Conservation (phyloP, 2,888 invertebrate genomes). For the Hydrotaea cyrtoneurina region DNA sequence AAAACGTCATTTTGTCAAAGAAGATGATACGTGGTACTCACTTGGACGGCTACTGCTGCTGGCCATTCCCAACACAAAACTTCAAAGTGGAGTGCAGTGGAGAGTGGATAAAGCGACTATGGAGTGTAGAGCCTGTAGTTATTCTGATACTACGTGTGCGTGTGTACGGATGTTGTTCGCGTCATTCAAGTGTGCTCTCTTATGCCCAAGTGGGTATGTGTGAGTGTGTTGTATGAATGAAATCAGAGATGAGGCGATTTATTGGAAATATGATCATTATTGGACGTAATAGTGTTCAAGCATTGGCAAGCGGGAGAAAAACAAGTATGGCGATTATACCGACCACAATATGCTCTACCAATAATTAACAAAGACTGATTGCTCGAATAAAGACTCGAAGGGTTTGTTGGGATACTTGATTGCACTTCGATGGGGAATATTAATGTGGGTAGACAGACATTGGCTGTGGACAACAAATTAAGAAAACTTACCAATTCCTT, state of each 20-base stretch:
- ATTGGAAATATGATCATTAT: constrained; percentile 65
- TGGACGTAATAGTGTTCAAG: constrained; percentile 35
- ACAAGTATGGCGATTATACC: neutral
- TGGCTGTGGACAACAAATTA: too few species aligned
- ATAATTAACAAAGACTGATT: constrained; percentile 34
- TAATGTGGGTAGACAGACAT: neutral
- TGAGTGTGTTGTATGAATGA: constrained; percentile 14
- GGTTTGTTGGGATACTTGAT: neutral
- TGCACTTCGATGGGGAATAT: neutral
- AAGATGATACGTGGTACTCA: constrained; percentile 51
- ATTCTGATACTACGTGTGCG: neutral
- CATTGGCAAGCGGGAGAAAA: neutral
- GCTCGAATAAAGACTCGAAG: neutral
- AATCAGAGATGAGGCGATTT: constrained; percentile 58
- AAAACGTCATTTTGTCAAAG: constrained; percentile 64
- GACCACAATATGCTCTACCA: constrained; percentile 3
- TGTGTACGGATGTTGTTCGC: neutral
- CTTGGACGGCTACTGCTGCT: constrained; percentile 6
- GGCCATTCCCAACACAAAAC: constrained; percentile 21
- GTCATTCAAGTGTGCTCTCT: neutral
- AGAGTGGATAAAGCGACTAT: neutral
- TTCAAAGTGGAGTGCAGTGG: neutral
- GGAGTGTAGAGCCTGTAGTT: neutral
- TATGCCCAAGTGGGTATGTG: neutral
- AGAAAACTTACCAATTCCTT: too few species aligned